Conservation (phyloP, 2,797 vertebrate genomes). For the Falco naumanni region DNA sequence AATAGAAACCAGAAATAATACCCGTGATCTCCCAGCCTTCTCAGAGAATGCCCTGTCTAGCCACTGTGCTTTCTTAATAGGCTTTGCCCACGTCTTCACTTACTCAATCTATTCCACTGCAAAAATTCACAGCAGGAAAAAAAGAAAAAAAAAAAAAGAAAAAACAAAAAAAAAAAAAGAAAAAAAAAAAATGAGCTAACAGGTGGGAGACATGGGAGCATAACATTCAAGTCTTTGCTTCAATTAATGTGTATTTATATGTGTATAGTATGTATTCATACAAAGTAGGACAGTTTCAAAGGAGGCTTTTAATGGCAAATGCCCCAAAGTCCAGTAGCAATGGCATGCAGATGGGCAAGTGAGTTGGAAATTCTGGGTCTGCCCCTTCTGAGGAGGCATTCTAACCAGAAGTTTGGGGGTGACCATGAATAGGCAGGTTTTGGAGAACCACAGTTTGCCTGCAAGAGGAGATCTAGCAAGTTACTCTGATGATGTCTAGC, state of each 20-base stretch:
- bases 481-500: not conserved
- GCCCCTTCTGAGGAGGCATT: not conserved
- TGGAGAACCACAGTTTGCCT: not conserved
- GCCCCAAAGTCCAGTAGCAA: not conserved
- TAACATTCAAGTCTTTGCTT: not conserved
- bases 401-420: not conserved
- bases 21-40: not conserved
- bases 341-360: not conserved
- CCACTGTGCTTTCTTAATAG: not conserved
- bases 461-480: not conserved
- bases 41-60: not conserved
- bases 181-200: not conserved
- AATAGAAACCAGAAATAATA: not conserved
- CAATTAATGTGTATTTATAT: not conserved
- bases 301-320: not conserved
- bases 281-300: not conserved
- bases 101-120: not conserved
- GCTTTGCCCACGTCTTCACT: not conserved
- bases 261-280: not conserved
- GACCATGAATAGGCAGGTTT: not conserved
- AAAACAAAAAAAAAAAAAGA: not conserved
- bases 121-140: not conserved
- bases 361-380: not conserved
- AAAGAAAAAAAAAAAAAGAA: not conserved
- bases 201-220: not conserved